A percentile compares a stretch with the other conserved stretches of the same genome.
phyloP scores from a whole-genome alignment of 2,888 invertebrate species.

The Stenurella melanura region DNA sequence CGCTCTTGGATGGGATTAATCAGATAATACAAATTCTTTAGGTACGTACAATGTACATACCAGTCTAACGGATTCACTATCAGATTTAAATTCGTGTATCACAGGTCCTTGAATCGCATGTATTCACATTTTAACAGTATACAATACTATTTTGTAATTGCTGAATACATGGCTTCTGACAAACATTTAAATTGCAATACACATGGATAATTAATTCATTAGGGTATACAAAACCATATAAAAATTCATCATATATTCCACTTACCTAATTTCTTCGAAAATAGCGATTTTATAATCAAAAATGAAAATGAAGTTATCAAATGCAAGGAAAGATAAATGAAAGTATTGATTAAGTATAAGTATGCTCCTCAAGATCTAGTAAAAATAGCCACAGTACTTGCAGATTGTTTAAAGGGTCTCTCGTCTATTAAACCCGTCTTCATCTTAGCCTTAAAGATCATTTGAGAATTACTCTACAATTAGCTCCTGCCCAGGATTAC shows the following conservation, averaged over 20 bases:
- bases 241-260: not conserved
- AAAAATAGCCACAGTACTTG: too few species aligned
- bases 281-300: not conserved
- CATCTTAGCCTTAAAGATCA: too few species aligned
- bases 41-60: slow-evolving; percentile 6
- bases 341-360: too few species aligned
- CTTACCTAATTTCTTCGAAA: not conserved
- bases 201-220: not conserved
- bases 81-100: slow-evolving; percentile 34
- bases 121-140: slow-evolving; percentile 9
- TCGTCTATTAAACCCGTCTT: too few species aligned
- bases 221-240: slow-evolving; percentile 10
- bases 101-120: slow-evolving; percentile 8
- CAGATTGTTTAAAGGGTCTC: too few species aligned
- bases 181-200: not conserved
- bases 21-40: slow-evolving; percentile 28
- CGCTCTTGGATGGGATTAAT: slow-evolving; percentile 15
- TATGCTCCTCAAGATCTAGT: too few species aligned
- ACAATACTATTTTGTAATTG: slow-evolving; percentile 26
- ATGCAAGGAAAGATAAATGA: too few species aligned
- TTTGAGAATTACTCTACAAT: too few species aligned
- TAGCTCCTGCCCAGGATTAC: too few species aligned
- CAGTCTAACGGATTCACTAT: slow-evolving; percentile 27
- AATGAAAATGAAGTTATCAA: too few species aligned
- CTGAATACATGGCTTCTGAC: slow-evolving; percentile 8